phyloP scores from a whole-genome alignment of 2,113 vertebrate genomes.

The Numenius arquata region DNA sequence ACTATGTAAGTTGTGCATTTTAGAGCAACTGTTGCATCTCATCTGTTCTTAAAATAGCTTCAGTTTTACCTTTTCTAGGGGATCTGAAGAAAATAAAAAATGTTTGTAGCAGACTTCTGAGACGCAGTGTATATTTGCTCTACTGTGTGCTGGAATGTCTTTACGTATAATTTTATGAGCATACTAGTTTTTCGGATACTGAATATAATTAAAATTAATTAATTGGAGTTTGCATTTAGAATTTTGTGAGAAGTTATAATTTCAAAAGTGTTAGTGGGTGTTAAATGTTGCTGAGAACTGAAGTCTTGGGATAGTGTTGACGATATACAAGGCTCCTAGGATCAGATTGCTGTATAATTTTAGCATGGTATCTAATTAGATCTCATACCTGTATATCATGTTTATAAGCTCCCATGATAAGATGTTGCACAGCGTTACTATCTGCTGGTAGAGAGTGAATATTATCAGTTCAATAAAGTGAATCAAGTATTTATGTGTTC shows the following conservation, averaged over 20 bases:
- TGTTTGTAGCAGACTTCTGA: neutral
- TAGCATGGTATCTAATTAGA: neutral
- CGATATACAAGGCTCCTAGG: neutral
- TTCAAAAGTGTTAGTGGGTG: neutral
- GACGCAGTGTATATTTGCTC: neutral
- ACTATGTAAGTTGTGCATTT: neutral
- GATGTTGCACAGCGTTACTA: neutral
- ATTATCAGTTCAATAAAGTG: neutral
- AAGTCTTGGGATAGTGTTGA: neutral
- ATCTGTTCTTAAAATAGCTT: neutral
- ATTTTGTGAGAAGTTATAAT: neutral
- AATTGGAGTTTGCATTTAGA: neutral
- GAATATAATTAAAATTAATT: neutral
- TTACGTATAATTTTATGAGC: neutral
- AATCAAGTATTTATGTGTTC: fast-evolving
- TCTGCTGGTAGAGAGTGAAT: neutral
- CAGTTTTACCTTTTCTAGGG: neutral
- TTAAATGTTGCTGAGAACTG: neutral
- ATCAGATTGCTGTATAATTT: neutral
- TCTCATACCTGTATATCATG: neutral
- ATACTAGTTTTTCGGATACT: neutral
- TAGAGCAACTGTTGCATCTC: neutral
- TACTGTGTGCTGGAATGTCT: neutral
- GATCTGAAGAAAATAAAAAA: neutral
- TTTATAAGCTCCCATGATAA: neutral